Conservation (phyloP, 2,797 vertebrate genomes). For the Cynodonichthys magdalenae region DNA sequence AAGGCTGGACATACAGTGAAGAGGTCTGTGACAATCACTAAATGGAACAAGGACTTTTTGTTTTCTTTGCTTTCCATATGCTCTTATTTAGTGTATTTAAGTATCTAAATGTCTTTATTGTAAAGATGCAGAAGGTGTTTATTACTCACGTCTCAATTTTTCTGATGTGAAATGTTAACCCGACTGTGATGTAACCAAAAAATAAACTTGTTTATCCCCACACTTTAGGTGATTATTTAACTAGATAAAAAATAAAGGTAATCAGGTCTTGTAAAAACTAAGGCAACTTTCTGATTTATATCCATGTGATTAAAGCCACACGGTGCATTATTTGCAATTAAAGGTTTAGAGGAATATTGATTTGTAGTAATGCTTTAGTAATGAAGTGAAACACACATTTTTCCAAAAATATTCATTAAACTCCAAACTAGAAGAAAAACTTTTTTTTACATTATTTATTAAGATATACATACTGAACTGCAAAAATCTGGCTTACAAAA, state of each 20-base stretch:
- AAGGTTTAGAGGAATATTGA: too few species aligned
- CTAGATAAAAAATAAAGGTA: too few species aligned
- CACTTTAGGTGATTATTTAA: neutral
- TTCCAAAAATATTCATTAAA: neutral
- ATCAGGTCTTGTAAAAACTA: too few species aligned
- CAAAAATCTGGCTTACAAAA: conserved; percentile 87
- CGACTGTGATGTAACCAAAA: conserved; percentile 39
- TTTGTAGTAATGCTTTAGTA: too few species aligned
- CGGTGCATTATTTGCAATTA: too few species aligned
- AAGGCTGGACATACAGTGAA: conserved; percentile 14
- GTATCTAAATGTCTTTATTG: conserved; percentile 25
- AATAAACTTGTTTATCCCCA: conserved; percentile 64
- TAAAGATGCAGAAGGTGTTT: conserved; percentile 21
- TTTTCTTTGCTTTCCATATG: conserved; percentile 28
- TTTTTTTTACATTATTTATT: conserved; percentile 36
- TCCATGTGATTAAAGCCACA: too few species aligned
- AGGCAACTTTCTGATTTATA: too few species aligned
- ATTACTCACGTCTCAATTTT: conserved; percentile 5
- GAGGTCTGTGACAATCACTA: conserved; percentile 62
- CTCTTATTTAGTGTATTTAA: conserved; percentile 40
- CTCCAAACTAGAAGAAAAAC: neutral
- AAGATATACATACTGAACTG: conserved; percentile 83
- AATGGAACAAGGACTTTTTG: conserved; percentile 18
- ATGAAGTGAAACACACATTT: too few species aligned
- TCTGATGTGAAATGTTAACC: conserved; percentile 14